These are phyloP conservation scores for Wiebesia pumilae DNA, from an alignment of 1,140 invertebrate genomes.

Conservation along the genomic window DNA sequence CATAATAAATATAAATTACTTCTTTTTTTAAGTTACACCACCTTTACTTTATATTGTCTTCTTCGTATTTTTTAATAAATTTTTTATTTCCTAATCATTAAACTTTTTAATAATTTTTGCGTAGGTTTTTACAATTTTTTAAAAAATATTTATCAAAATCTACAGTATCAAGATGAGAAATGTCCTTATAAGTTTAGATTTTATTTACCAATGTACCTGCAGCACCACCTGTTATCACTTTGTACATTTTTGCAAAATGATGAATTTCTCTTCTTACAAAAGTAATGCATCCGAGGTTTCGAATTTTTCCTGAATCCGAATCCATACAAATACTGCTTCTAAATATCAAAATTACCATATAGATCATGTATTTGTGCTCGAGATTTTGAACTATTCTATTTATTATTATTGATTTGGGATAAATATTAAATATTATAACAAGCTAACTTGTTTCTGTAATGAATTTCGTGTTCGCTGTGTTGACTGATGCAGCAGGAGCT, in stretches of 20 bases:
- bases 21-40: too few species aligned
- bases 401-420: too few species aligned
- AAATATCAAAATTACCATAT: neutral
- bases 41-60: too few species aligned
- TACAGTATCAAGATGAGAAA: too few species aligned
- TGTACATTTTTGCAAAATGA: conserved; percentile 40
- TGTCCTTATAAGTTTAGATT: neutral
- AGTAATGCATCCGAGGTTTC: neutral
- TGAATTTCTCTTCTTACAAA: conserved; percentile 37
- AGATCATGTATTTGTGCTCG: too few species aligned
- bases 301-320: conserved; percentile 1
- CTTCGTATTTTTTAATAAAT: too few species aligned
- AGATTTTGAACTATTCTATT: too few species aligned
- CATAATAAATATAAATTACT: too few species aligned
- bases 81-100: too few species aligned
- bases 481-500: conserved; percentile 27
- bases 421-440: too few species aligned
- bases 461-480: neutral
- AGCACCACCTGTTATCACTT: conserved; percentile 30
- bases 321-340: neutral
- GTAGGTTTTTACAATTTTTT: neutral
- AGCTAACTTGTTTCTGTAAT: neutral
- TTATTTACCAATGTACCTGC: conserved; percentile 17
- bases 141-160: neutral
- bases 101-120: too few species aligned